phyloP scores from a whole-genome alignment of 2,888 invertebrate genomes.

The Hypomecis punctinalis region DNA sequence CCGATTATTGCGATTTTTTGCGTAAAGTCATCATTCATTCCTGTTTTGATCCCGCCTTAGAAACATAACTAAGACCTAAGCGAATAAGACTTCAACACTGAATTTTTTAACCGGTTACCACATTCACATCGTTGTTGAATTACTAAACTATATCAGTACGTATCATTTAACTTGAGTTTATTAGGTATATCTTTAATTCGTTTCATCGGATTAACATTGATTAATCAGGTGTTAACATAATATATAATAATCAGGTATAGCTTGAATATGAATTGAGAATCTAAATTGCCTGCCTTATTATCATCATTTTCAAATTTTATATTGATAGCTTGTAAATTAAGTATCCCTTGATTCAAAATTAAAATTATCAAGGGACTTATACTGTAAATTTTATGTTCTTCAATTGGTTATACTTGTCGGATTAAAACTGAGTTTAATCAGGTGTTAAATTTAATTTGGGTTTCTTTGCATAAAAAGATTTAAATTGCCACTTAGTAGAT shows the following conservation, averaged over 20 bases:
- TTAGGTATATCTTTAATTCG: background rate
- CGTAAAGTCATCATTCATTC: too few relatives aligned
- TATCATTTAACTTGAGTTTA: background rate
- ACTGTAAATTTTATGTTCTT: background rate
- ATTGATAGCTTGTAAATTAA: background rate
- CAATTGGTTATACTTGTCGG: background rate
- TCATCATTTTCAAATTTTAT: constrained; percentile 3
- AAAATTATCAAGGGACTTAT: background rate
- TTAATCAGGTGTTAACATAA: constrained; percentile 5
- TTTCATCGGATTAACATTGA: constrained; percentile 1
- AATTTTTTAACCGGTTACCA: too few relatives aligned
- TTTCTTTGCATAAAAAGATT: background rate
- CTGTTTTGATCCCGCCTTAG: too few relatives aligned
- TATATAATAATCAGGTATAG: too few relatives aligned
- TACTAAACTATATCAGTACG: too few relatives aligned
- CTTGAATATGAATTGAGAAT: constrained; percentile 1
- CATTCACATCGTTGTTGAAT: too few relatives aligned
- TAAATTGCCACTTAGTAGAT: background rate
- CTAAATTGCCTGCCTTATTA: background rate
- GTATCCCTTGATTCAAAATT: background rate
- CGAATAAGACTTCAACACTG: too few relatives aligned
- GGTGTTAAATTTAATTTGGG: constrained; percentile 2
- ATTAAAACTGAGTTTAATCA: constrained; percentile 5
- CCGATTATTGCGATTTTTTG: too few relatives aligned
- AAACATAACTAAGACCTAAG: too few relatives aligned